Evolutionary conservation across 1,140 invertebrate species (phyloP), one percentile per base, ranked within the genome.

Genomic region (Argopecten irradians): DNA sequence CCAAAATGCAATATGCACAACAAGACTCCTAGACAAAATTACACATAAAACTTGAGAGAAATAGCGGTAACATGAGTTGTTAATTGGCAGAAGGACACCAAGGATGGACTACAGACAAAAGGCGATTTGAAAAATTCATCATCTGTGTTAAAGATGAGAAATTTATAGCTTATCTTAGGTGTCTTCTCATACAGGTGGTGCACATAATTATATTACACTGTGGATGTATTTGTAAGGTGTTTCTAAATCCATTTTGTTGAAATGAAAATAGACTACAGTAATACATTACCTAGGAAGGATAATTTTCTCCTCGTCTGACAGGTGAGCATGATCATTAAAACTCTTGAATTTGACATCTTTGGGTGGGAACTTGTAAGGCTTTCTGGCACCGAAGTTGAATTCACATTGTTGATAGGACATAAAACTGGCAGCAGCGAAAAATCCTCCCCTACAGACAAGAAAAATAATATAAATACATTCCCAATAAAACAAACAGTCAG

Each of bases 381-480:
- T 96, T 5, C n/a, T 71, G 85, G 97, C 96, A 86, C 98, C 98
- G 96, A 99, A 99, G 96, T 99, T 99, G 95, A 99, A 99, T 83
- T 97, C 96, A 96, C 98, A 98, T 93, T 99, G 98, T 94, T 99
- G 98, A 96, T 98, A 99, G 87, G 98, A 98, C 98, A 99, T 99
- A 94, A 99, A 98, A 96, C 98, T 98, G 1, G 98, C 98, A 22
- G 98, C 98, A 83, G 98, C 98, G 96, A 98, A 99, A 96, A 98
- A 98, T 87, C 98, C 98, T 92, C 96, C 96, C 91, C 98, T 98
- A 93, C 82, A 96, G 96, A 91, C 84, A 46, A 86, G 55, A 89
- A 41, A 86, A 35, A 86, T 35, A 88, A 11, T 41, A 86, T 55
- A 90, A 19, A 82, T n/a, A n/a, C n/a, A n/a, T n/a, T n/a, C n/a